Conservation (phyloP, 2,797 vertebrate species). For the Tangara arthus region DNA sequence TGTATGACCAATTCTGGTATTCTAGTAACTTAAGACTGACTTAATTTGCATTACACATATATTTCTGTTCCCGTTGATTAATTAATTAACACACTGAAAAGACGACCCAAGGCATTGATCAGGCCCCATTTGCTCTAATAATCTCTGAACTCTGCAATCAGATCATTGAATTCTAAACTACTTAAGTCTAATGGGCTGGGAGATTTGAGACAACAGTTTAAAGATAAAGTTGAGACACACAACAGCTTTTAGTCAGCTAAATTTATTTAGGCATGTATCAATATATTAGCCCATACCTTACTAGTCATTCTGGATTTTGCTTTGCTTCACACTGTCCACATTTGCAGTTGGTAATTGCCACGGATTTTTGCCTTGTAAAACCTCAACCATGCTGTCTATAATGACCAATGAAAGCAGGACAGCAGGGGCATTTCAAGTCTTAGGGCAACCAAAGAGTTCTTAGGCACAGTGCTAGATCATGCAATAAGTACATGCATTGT, state of each 20-base stretch:
- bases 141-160: slow-evolving; percentile 17
- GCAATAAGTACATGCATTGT: not conserved
- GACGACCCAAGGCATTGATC: not conserved
- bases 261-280: not conserved
- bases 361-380: not conserved
- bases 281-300: not conserved
- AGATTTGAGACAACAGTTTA: not conserved
- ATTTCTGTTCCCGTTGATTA: slow-evolving; percentile 21
- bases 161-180: not conserved
- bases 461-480: not conserved
- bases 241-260: not conserved
- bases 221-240: not conserved
- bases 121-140: not conserved
- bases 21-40: not conserved
- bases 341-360: not conserved
- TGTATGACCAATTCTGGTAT: not conserved
- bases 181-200: not conserved
- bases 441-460: not conserved
- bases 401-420: not conserved
- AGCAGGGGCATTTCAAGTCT: not conserved
- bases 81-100: slow-evolving; percentile 15
- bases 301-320: not conserved
- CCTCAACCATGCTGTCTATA: not conserved
- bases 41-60: not conserved
- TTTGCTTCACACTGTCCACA: not conserved